These are phyloP conservation scores for Diadegma fenestrale DNA, from an alignment of 2,888 invertebrate genomes.

Conservation along the genomic window DNA sequence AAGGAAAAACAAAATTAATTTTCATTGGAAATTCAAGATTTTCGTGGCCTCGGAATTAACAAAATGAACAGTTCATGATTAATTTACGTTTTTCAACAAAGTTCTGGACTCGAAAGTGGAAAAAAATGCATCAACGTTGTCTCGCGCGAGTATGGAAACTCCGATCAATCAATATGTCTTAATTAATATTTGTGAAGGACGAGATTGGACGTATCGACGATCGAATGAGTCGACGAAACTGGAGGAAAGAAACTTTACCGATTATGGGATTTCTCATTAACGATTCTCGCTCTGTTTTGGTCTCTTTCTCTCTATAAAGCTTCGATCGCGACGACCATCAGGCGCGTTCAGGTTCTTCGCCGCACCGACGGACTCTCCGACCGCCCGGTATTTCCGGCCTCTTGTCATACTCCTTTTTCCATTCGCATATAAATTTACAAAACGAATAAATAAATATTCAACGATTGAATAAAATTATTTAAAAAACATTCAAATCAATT, in stretches of 20 bases:
- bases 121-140: background rate
- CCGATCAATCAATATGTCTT: background rate
- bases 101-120: background rate
- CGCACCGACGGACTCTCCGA: conserved; percentile 66
- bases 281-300: conserved; percentile 51
- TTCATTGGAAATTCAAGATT: too few species aligned
- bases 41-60: too few species aligned
- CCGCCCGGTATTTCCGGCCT: conserved; percentile 82
- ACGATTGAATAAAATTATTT: too few species aligned
- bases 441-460: too few species aligned
- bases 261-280: conserved; percentile 43
- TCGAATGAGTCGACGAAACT: background rate
- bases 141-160: background rate
- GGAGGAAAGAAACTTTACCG: conserved; percentile 11
- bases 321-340: too few species aligned
- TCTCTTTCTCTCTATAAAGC: conserved; percentile 53
- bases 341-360: conserved; percentile 10
- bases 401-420: conserved; percentile 26
- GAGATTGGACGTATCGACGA: background rate
- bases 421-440: background rate
- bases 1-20: too few species aligned
- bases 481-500: too few species aligned
- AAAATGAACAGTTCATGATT: too few species aligned
- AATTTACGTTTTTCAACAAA: background rate
- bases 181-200: background rate